Evolutionary conservation across 35 echinoderm and acorn worm genomes (phyloP).

Genomic region (Heliocidaris erythrogramma): DNA sequence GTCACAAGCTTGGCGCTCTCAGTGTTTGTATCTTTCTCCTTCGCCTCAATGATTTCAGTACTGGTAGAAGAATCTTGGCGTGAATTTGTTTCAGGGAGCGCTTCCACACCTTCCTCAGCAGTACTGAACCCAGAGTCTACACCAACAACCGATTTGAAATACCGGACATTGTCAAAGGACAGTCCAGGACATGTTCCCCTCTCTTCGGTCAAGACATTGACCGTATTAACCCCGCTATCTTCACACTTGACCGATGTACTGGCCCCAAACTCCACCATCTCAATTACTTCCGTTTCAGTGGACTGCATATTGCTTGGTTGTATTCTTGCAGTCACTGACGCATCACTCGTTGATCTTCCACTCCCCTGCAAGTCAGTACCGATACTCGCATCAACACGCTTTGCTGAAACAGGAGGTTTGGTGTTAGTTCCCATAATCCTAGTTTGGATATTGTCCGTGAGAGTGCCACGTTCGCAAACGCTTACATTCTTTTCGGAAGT

Average conservation of each 20-base stretch:
- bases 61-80: slow-evolving; percentile 36
- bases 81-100: background rate
- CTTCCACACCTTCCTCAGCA: slow-evolving; percentile 19
- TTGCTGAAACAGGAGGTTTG: slow-evolving; percentile 30
- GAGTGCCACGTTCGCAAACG: slow-evolving; percentile 44
- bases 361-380: background rate
- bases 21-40: slow-evolving; percentile 47
- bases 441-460: slow-evolving; percentile 66
- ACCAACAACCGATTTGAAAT: background rate
- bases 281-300: slow-evolving; percentile 29
- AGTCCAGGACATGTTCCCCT: slow-evolving; percentile 5
- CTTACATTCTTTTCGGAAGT: background rate
- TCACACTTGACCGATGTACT: slow-evolving; percentile 31
- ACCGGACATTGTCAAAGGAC: background rate
- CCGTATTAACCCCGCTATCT: slow-evolving; percentile 49
- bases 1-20: slow-evolving; percentile 20
- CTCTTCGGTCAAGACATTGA: slow-evolving; percentile 32
- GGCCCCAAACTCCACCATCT: slow-evolving; percentile 37
- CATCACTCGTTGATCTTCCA: background rate
- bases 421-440: slow-evolving; percentile 76
- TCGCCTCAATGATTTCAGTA: background rate
- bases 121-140: slow-evolving; percentile 14
- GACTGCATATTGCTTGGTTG: slow-evolving; percentile 51
- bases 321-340: background rate
- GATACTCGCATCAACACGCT: slow-evolving; percentile 39